A percentile compares a stretch with the other conserved stretches of the same genome.
phyloP scores from a whole-genome alignment of 2,113 vertebrate genomes.

The Puntigrus tetrazona region DNA sequence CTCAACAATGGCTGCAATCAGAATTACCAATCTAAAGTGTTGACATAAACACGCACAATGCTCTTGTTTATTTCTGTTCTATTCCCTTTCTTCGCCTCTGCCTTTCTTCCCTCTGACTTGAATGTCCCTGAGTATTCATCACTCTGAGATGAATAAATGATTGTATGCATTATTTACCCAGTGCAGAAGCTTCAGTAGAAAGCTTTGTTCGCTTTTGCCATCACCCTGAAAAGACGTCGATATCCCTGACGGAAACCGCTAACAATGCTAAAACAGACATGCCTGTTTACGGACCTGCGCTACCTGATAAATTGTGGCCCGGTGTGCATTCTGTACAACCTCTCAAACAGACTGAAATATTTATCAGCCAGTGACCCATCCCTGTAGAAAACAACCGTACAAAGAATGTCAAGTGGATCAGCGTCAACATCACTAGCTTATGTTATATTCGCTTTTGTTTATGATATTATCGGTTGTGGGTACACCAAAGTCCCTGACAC shows the following conservation, averaged over 20 bases:
- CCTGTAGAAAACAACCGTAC: constrained; percentile 25
- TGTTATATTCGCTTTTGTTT: neutral
- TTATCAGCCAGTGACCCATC: constrained; percentile 27
- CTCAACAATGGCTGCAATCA: constrained; percentile 26
- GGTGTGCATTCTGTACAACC: neutral
- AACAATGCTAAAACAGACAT: constrained; percentile 34
- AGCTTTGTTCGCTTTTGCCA: constrained; percentile 45
- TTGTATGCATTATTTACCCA: constrained; percentile 57
- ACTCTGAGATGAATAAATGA: constrained; percentile 60
- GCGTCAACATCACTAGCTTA: neutral
- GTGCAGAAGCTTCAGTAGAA: constrained; percentile 42
- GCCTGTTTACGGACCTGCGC: constrained; percentile 39
- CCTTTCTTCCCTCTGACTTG: constrained; percentile 41
- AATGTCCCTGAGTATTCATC: constrained; percentile 53
- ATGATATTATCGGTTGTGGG: neutral
- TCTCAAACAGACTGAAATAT: constrained; percentile 26
- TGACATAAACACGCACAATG: constrained; percentile 19
- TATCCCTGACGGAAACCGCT: constrained; percentile 29
- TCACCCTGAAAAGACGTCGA: constrained; percentile 44
- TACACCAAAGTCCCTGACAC: too few relatives aligned
- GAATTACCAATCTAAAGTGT: constrained; percentile 24
- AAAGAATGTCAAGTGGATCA: constrained; percentile 46
- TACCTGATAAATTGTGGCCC: constrained; percentile 11
- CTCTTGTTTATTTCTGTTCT: constrained; percentile 47
- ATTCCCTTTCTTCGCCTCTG: neutral